Evolutionary conservation across 2,113 vertebrate genomes (phyloP).

Genomic region (Halichoerus grypus): DNA sequence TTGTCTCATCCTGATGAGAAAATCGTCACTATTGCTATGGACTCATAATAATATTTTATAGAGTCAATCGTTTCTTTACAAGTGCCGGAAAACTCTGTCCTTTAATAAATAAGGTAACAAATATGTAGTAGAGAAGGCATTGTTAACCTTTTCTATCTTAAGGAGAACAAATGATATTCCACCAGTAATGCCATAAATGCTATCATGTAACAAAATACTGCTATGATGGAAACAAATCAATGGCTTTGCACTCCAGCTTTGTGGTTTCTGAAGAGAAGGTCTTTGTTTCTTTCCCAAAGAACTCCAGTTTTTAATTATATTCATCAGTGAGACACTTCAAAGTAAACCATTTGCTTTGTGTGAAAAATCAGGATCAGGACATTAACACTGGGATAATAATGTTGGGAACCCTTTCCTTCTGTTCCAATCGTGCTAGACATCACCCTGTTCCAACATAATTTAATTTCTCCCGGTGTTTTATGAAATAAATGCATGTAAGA

Average conservation of each 20-base stretch:
- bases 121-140: not conserved
- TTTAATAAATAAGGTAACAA: slow-evolving; percentile 52
- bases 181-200: not conserved
- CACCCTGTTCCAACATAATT: slow-evolving; percentile 32
- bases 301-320: slow-evolving; percentile 51
- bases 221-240: slow-evolving; percentile 42
- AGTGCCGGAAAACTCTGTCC: slow-evolving; percentile 76
- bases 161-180: not conserved
- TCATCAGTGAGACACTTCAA: slow-evolving; percentile 56
- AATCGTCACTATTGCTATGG: slow-evolving; percentile 78
- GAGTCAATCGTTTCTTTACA: slow-evolving; percentile 83
- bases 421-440: not conserved
- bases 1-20: slow-evolving; percentile 86
- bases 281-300: slow-evolving; percentile 23
- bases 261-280: not conserved
- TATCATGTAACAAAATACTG: slow-evolving; percentile 35
- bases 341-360: slow-evolving; percentile 68
- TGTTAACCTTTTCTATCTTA: not conserved
- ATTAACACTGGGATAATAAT: slow-evolving; percentile 41
- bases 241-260: not conserved
- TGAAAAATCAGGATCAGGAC: slow-evolving; percentile 59
- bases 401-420: not conserved
- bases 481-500: not conserved
- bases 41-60: slow-evolving; percentile 82
- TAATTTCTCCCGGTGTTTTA: slow-evolving; percentile 64